Percentiles rank a stretch among this genome's conserved stretches.
phyloP scores from a whole-genome alignment of 2,113 vertebrate genomes.

The Pelecanoides urinatrix region DNA sequence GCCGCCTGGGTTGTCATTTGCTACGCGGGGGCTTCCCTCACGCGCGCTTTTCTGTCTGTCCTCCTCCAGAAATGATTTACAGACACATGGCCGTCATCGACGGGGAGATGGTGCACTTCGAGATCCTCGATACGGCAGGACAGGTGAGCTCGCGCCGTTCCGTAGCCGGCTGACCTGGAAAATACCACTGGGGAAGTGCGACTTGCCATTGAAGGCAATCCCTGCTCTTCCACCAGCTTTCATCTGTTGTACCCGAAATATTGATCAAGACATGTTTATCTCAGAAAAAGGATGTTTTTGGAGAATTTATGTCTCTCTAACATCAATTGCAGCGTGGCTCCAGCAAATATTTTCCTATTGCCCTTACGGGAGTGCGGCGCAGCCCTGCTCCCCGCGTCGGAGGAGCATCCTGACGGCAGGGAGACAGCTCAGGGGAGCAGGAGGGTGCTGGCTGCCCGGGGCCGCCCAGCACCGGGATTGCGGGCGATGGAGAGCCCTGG shows the following conservation, averaged over 20 bases:
- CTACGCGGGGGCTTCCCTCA: neutral
- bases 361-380: rapidly evolving
- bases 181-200: rapidly evolving
- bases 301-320: neutral
- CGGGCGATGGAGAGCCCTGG: neutral
- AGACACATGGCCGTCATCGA: constrained; percentile 72
- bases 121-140: constrained; percentile 79
- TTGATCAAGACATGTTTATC: rapidly evolving
- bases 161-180: rapidly evolving
- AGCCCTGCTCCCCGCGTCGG: rapidly evolving
- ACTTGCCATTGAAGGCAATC: neutral
- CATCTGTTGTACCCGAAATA: rapidly evolving
- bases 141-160: constrained; percentile 55
- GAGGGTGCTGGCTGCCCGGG: neutral
- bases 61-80: constrained; percentile 78
- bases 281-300: neutral
- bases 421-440: neutral
- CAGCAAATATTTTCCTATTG: rapidly evolving
- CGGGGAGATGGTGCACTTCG: constrained; percentile 78
- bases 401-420: neutral
- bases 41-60: neutral
- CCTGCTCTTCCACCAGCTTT: neutral
- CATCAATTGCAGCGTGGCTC: neutral
- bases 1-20: rapidly evolving
- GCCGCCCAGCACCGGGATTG: neutral